These are phyloP conservation scores for Terrapene triunguis DNA, from an alignment of 2,113 vertebrate species.

Conservation along the genomic window DNA sequence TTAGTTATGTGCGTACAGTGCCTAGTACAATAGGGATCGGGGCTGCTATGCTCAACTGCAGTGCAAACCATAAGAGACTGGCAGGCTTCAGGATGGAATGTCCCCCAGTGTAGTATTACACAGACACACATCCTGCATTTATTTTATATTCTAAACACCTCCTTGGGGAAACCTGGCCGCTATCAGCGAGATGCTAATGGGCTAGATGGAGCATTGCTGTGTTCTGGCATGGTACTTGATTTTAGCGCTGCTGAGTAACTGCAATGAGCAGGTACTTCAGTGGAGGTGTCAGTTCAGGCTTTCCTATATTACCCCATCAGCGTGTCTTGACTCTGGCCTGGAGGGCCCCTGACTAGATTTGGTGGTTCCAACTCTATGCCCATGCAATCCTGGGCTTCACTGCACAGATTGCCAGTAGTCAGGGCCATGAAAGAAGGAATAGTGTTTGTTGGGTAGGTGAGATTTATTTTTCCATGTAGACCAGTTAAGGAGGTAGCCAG, in stretches of 20 bases:
- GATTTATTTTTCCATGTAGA: slow-evolving; percentile 27
- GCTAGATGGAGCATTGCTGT: too few relatives aligned
- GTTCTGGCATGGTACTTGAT: too few relatives aligned
- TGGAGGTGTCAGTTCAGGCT: neutral
- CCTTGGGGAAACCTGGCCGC: too few relatives aligned
- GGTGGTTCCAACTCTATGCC: neutral
- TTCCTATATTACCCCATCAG: slow-evolving; percentile 16
- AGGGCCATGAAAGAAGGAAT: slow-evolving; percentile 18
- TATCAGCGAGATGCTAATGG: too few relatives aligned
- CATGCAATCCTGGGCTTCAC: neutral
- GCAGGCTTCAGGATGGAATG: too few relatives aligned
- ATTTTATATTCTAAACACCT: too few relatives aligned
- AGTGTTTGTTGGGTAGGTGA: neutral
- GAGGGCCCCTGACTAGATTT: neutral
- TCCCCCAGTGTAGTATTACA: too few relatives aligned
- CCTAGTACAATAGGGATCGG: too few relatives aligned
- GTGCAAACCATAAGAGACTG: too few relatives aligned
- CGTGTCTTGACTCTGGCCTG: neutral
- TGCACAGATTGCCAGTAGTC: slow-evolving; percentile 26
- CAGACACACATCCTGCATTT: too few relatives aligned
- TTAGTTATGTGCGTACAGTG: too few relatives aligned
- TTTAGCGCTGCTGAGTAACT: neutral
- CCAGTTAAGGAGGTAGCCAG: slow-evolving; percentile 26
- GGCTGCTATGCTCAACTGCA: too few relatives aligned
- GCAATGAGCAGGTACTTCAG: slow-evolving; percentile 29